These are phyloP conservation scores for Sebastes kiyomatsui DNA, from an alignment of 2,797 vertebrate species.

Conservation along the genomic window DNA sequence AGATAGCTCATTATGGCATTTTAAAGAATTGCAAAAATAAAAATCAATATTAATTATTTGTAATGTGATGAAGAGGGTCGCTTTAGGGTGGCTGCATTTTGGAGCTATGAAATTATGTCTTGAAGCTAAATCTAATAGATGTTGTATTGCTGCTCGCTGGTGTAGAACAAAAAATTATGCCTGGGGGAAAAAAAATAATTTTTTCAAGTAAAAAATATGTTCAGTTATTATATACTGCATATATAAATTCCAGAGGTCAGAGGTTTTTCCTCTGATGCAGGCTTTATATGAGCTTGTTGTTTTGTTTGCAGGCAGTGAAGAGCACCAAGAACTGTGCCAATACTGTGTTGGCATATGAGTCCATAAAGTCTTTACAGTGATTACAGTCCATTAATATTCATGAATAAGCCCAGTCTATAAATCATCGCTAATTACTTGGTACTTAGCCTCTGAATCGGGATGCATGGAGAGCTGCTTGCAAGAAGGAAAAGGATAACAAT, in stretches of 20 bases:
- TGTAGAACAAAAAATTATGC: constrained; percentile 8
- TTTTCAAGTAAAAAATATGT: neutral
- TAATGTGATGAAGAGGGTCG: constrained; percentile 3
- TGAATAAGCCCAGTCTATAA: constrained; percentile 49
- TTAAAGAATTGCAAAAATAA: constrained; percentile 9
- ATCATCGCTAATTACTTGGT: constrained; percentile 63
- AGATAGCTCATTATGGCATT: constrained; percentile 39
- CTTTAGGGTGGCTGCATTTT: constrained; percentile 6
- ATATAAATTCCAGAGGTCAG: neutral
- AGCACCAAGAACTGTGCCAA: neutral
- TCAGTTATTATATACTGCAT: neutral
- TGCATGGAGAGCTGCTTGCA: constrained; percentile 32
- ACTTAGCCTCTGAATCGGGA: constrained; percentile 50
- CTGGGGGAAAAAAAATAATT: neutral
- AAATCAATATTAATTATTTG: constrained; percentile 46
- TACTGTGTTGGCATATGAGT: constrained; percentile 25
- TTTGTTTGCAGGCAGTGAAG: constrained; percentile 9
- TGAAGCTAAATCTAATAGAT: neutral
- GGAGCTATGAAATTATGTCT: constrained; percentile 24
- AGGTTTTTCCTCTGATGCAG: neutral
- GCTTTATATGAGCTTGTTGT: neutral
- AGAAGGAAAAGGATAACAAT: constrained; percentile 41
- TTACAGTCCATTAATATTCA: constrained; percentile 60
- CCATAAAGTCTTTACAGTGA: constrained; percentile 48
- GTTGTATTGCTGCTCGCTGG: neutral